Evolutionary conservation across 1,140 invertebrate genomes (phyloP), one percentile per base, ranked within the genome.

Genomic region (Bombus pyrosoma): DNA sequence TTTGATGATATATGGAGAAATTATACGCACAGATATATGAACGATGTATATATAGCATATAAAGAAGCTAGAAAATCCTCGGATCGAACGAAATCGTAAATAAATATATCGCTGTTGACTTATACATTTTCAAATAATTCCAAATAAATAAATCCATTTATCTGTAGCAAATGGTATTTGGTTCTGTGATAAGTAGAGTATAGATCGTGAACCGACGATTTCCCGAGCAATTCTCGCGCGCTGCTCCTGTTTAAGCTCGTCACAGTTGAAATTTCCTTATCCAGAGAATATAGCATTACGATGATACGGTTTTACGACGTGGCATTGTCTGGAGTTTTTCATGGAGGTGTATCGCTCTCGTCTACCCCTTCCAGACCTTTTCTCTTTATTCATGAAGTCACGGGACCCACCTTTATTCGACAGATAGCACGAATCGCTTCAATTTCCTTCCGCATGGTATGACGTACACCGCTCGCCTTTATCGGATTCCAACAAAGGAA

Each of bases 361-460:
- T 62, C 22, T 12, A 12, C 13, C 12, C 9, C 57, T 25, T 32
- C 28, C n/a, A 32, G 22, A 9, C 15, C 74, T 18, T 57, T 73
- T 81, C 77, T 74, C 77, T 73, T 74, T 81, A 66, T 69, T 81
- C 71, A 68, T 75, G 66, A 79, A 84, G 15, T 77, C 53, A 13
- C 28, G 9, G 25, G 15, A 57, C 28, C 62, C 43, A 41, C 59
- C 73, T 83, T 68, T 77, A 53, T 83, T 83, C 81, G 81, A 75
- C 81, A 83, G 81, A 83, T 75, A 83, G 59, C 73, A 57, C 72
- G 73, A 68, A 83, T 83, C 62, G 81, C 62, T 83, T 53, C 73
- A 77, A 68, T 83, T 83, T 68, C 72, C 81, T 68, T 77, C 62
- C 34, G 59, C 81, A 28, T 68, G 43, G 32, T 72, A 37, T 75